Evolutionary conservation across 2,888 invertebrate genomes (phyloP), one percentile per base, ranked within the genome.

Genomic region (Mythimna pallens): DNA sequence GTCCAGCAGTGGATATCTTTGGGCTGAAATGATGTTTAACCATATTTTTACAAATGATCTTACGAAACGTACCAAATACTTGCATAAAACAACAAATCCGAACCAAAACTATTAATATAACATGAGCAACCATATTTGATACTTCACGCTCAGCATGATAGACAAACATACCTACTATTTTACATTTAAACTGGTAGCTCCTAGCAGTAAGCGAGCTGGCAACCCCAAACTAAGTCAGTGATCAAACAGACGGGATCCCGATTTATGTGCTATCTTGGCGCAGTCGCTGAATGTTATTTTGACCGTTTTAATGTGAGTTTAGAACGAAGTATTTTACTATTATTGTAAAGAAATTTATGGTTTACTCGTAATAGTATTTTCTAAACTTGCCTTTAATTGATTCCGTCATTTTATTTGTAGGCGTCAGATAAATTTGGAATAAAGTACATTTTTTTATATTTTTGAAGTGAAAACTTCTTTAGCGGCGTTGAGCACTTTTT

Each of bases 261-360:
- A 80, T 75, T 82, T 79, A 76, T 81, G 57, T 62, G 36, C 61
- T 22, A 40, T 61, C 61, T 76, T 79, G 76, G 72, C 67, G 63
- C 54, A 36, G 62, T 63, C 47, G 54, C 65, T 40, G 3, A 64
- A 57, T 57, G 69, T 61, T 73, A 65, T 66, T 25, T 65, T 67
- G 66, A n/a, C 55, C 55, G 30, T 59, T 69, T 62, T 55, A 55
- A 58, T 43, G n/a, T 22, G 2, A n/a, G 12, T 57, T 62, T 9
- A 36, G 10, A 20, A 62, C 34, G 22, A n/a, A 70, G 12, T 17
- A 22, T 30, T 10, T 12, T 2, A 36, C 20, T 20, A 50, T 20
- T 20, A 20, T 50, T 7, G 50, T 50, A 50, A 14, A 14, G 43
- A 20, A 47, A 47, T 7, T 7, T 17, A 17, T 47, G 47, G 7